Evolutionary conservation across 1,140 invertebrate genomes (phyloP).

Genomic region (Ceratoteleas bidentatus): DNA sequence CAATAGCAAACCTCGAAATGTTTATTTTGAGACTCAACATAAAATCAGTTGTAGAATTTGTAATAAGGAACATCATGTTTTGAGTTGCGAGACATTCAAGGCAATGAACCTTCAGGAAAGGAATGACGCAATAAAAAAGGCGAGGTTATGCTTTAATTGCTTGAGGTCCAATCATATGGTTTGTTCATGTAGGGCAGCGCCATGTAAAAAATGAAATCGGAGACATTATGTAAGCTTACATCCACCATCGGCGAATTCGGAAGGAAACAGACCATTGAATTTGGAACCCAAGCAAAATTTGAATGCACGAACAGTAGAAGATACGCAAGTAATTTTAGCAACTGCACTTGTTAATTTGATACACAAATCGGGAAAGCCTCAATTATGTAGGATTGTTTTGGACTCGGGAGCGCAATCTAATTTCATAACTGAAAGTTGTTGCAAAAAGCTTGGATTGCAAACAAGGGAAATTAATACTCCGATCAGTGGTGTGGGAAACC

Average conservation of each 20-base stretch:
- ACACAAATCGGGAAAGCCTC: no score
- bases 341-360: no score
- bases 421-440: neutral
- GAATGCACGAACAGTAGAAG: no score
- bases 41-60: neutral
- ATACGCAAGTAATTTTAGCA: no score
- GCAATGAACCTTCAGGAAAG: neutral
- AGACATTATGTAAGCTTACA: neutral
- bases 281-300: no score
- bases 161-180: neutral
- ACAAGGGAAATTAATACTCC: neutral
- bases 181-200: neutral
- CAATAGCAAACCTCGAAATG: no score
- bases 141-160: conserved; percentile 14
- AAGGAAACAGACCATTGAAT: no score
- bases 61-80: conserved; percentile 9
- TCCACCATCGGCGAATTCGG: neutral
- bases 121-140: neutral
- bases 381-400: no score
- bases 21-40: neutral
- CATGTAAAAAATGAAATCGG: conserved; percentile 6
- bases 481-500: neutral
- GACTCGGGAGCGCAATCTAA: no score
- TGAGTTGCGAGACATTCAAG: neutral
- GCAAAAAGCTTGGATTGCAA: neutral